A percentile compares a stretch with the other conserved stretches of the same genome.
Conservation (phyloP, 2,797 vertebrate genomes). For the Euphonia xanthogaster region DNA sequence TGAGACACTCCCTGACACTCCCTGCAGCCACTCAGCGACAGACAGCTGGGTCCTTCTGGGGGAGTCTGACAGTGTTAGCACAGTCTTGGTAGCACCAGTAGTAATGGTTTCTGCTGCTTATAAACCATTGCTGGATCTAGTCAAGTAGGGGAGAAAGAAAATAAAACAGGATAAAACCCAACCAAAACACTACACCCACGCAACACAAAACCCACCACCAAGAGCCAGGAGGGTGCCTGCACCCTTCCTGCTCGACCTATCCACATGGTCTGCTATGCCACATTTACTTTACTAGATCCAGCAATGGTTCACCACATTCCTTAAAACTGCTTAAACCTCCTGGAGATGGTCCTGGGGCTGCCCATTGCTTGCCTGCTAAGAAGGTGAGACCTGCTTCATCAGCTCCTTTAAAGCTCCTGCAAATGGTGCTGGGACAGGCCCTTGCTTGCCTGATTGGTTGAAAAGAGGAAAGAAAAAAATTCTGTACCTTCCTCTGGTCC, state of each 20-base stretch:
- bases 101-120: neutral
- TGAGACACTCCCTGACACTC: neutral
- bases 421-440: neutral
- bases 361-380: neutral
- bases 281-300: too few relatives aligned
- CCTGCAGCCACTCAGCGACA: neutral
- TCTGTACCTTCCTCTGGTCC: neutral
- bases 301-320: too few relatives aligned
- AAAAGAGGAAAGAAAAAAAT: neutral
- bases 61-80: neutral
- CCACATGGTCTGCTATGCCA: neutral
- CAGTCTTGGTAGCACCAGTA: neutral
- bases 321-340: too few relatives aligned
- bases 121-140: neutral
- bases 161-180: neutral
- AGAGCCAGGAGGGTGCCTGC: neutral
- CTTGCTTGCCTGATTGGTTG: neutral
- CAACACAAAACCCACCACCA: neutral
- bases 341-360: neutral
- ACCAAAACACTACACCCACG: neutral
- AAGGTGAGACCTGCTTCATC: too few relatives aligned
- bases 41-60: neutral
- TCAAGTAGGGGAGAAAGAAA: neutral
- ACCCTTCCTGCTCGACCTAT: too few relatives aligned
- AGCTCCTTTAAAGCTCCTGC: neutral